Evolutionary conservation across 2,888 invertebrate species (phyloP).

Genomic region (Dugesia japonica): DNA sequence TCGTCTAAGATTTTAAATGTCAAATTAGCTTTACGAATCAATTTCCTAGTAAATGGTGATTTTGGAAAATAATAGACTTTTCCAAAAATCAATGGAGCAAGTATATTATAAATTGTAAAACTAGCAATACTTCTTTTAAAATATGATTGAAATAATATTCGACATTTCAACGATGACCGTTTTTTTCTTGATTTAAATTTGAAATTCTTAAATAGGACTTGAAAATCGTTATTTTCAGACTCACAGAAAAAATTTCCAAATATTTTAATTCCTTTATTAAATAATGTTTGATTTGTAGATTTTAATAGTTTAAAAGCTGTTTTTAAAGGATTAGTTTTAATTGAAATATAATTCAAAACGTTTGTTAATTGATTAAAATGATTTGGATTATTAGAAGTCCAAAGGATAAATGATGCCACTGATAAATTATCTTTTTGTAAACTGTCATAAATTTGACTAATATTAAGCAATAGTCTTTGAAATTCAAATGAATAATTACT

Average conservation of each 20-base stretch:
- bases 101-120: neutral
- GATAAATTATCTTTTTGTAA: neutral
- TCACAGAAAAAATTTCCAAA: too few relatives aligned
- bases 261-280: too few relatives aligned
- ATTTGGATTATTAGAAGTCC: neutral
- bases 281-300: too few relatives aligned
- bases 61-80: neutral
- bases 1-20: slow-evolving; percentile 8
- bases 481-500: neutral
- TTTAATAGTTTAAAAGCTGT: too few relatives aligned
- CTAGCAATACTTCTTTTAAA: too few relatives aligned
- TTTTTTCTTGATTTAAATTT: too few relatives aligned
- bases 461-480: neutral
- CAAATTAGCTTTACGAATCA: neutral
- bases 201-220: too few relatives aligned
- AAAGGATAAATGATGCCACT: neutral
- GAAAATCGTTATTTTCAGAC: too few relatives aligned
- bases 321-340: too few relatives aligned
- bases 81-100: neutral
- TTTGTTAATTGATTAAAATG: neutral
- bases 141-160: too few relatives aligned
- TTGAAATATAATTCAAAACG: too few relatives aligned
- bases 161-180: too few relatives aligned
- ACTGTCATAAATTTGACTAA: neutral
- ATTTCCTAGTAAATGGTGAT: neutral